Percentiles rank a stretch among this genome's conserved stretches.
phyloP scores from a whole-genome alignment of 2,113 vertebrate species.

The Cynoglossus semilaevis region DNA sequence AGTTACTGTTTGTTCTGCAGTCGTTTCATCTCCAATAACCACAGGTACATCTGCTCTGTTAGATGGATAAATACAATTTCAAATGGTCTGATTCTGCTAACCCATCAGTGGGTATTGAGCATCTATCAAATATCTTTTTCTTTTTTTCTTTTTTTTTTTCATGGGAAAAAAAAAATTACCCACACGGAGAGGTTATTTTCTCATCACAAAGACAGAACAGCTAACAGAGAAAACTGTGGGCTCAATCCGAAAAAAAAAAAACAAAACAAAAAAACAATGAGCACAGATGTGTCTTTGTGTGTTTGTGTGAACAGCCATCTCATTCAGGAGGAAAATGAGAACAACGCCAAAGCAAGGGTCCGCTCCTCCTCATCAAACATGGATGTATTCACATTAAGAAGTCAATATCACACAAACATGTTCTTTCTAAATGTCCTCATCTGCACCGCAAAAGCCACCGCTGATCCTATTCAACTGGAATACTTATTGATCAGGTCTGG shows the following conservation, averaged over 20 bases:
- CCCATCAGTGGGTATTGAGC: constrained; percentile 56
- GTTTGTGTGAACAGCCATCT: constrained; percentile 15
- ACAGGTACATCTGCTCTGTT: constrained; percentile 60
- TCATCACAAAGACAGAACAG: constrained; percentile 53
- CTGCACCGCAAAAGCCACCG: constrained; percentile 49
- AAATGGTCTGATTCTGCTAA: constrained; percentile 60
- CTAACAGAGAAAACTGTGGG: constrained; percentile 44
- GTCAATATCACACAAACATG: constrained; percentile 39
- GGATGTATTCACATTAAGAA: constrained; percentile 44
- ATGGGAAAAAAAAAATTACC: constrained; percentile 54
- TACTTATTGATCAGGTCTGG: constrained; percentile 70
- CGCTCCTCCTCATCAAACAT: constrained; percentile 48
- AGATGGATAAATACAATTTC: constrained; percentile 65
- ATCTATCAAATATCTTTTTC: constrained; percentile 67
- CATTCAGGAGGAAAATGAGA: constrained; percentile 19
- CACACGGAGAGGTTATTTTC: constrained; percentile 63
- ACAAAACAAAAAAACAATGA: neutral
- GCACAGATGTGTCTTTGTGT: neutral
- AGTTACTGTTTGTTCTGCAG: constrained; percentile 59
- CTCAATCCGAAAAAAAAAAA: too few relatives aligned
- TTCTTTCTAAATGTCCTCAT: constrained; percentile 57
- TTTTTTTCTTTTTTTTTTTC: constrained; percentile 51
- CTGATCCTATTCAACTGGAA: constrained; percentile 64
- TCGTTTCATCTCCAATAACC: constrained; percentile 64
- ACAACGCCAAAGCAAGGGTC: neutral